These are phyloP conservation scores for Mus spicilegus DNA, from an alignment of 2,113 vertebrate genomes.

Conservation along the genomic window DNA sequence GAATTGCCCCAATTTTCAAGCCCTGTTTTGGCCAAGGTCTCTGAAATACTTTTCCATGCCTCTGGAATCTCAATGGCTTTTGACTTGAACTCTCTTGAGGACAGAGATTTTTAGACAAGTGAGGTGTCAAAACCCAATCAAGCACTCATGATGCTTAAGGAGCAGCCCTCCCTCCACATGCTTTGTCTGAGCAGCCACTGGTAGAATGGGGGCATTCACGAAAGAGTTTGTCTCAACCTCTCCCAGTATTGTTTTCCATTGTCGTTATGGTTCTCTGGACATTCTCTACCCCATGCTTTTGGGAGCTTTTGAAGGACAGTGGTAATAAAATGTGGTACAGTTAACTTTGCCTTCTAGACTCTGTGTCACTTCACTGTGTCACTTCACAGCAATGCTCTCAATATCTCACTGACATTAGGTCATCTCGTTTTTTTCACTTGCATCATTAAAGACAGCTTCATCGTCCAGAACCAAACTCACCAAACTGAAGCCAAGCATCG, in stretches of 20 bases:
- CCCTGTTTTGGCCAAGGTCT: not conserved
- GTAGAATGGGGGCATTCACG: not conserved
- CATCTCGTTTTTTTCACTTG: not conserved
- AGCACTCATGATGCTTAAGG: not conserved
- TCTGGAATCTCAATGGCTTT: conserved; percentile 25
- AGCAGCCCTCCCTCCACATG: not conserved
- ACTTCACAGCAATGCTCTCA: not conserved
- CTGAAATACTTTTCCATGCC: not conserved
- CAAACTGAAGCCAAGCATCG: not conserved
- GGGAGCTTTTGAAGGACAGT: not conserved
- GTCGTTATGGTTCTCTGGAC: not conserved
- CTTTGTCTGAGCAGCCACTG: not conserved
- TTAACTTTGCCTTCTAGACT: not conserved
- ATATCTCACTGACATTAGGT: not conserved
- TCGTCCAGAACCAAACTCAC: conserved; percentile 5
- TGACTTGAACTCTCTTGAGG: not conserved
- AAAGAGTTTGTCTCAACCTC: not conserved
- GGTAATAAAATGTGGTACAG: not conserved
- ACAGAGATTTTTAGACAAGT: not conserved
- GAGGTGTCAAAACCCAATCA: not conserved
- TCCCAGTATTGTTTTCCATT: not conserved
- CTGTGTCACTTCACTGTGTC: not conserved
- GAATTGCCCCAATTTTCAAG: not conserved
- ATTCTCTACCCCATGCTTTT: not conserved
- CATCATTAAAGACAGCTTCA: not conserved